A percentile compares a stretch with the other conserved stretches of the same genome.
phyloP scores from a whole-genome alignment of 2,888 invertebrate species.

The Ceriagrion tenellum region DNA sequence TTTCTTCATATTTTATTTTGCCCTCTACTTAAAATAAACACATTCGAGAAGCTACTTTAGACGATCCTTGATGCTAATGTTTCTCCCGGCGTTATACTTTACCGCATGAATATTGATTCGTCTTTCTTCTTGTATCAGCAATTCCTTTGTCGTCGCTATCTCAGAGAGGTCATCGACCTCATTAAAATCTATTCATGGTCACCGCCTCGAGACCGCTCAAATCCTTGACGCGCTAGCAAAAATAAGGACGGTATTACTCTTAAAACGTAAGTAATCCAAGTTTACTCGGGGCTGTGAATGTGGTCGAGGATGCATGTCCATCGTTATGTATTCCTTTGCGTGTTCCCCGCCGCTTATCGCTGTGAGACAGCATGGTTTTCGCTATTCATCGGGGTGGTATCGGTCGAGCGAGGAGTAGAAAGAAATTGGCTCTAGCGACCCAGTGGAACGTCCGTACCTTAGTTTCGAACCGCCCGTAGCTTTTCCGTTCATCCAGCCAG shows the following conservation, averaged over 20 bases:
- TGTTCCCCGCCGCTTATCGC: not conserved
- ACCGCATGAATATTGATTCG: not conserved
- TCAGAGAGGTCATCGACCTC: slow-evolving; percentile 49
- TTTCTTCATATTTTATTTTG: not conserved
- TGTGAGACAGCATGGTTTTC: not conserved
- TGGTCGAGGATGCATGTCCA: not conserved
- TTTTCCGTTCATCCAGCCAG: not conserved
- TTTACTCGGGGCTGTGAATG: not conserved
- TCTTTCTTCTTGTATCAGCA: slow-evolving; percentile 37
- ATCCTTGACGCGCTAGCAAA: slow-evolving; percentile 47
- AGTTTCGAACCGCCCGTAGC: not conserved
- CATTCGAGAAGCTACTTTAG: not conserved
- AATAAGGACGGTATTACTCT: not conserved
- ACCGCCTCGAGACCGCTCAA: slow-evolving; percentile 35
- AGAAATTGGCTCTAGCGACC: not conserved
- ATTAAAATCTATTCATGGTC: slow-evolving; percentile 63
- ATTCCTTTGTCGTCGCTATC: slow-evolving; percentile 43
- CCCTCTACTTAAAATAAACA: not conserved
- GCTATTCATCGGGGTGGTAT: not conserved
- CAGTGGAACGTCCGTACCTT: not conserved
- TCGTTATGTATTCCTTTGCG: not conserved
- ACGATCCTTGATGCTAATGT: not conserved
- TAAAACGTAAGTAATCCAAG: not conserved
- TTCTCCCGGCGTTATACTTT: not conserved
- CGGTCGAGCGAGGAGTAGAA: not conserved